Percentiles rank a stretch among this genome's conserved stretches.
Conservation (phyloP, 2,888 invertebrate species). For the Stomorhina lunata region DNA sequence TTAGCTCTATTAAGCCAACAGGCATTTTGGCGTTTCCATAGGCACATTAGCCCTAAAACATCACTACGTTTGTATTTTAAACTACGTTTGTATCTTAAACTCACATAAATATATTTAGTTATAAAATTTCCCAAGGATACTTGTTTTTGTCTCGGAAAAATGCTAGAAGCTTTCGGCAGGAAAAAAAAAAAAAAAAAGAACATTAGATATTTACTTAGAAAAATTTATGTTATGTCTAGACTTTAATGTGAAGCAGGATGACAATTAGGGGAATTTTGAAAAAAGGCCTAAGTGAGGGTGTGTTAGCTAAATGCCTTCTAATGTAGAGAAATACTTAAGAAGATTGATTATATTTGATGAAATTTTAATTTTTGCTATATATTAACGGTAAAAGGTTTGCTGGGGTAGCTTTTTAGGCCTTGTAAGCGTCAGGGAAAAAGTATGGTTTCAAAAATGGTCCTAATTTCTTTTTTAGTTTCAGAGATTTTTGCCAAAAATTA, state of each 20-base stretch:
- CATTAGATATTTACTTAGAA: neutral
- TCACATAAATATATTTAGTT: constrained; percentile 2
- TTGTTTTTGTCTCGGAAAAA: constrained; percentile 30
- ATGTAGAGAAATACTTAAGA: too few relatives aligned
- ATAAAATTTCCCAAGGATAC: neutral
- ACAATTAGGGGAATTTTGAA: neutral
- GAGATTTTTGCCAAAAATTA: too few relatives aligned
- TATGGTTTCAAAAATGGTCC: too few relatives aligned
- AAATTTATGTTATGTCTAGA: neutral
- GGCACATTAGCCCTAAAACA: neutral
- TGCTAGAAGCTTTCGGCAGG: neutral
- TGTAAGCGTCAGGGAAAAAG: too few relatives aligned
- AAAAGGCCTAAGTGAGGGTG: too few relatives aligned
- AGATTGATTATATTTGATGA: too few relatives aligned
- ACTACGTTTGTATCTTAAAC: constrained; percentile 3
- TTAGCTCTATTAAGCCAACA: neutral
- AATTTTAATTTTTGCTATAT: too few relatives aligned
- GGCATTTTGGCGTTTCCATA: neutral
- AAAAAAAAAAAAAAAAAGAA: neutral
- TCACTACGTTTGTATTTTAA: constrained; percentile 1
- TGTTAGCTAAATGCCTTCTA: too few relatives aligned
- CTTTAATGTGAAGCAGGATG: neutral
- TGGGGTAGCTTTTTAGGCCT: too few relatives aligned
- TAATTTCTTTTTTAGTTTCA: too few relatives aligned
- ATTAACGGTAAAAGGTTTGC: too few relatives aligned